A percentile compares a stretch with the other conserved stretches of the same genome.
Evolutionary conservation across 2,888 invertebrate species (phyloP).

Genomic region (Lepidochitona cinerea): DNA sequence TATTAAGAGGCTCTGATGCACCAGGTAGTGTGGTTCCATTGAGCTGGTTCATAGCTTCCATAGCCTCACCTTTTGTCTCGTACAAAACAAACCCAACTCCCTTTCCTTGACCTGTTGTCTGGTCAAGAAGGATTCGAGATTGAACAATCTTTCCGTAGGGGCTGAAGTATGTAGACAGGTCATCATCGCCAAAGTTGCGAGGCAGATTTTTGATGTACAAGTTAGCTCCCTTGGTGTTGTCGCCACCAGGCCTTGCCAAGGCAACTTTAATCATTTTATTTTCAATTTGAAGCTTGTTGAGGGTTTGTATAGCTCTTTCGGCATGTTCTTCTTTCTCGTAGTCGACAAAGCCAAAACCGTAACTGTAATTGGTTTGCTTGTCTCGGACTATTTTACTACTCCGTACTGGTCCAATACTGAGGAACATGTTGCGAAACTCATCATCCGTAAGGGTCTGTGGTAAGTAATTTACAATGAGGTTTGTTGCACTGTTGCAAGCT

Average conservation of each 20-base stretch:
- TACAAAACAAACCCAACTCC: constrained; percentile 90
- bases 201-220: constrained; percentile 94
- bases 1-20: constrained; percentile 85
- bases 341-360: constrained; percentile 96
- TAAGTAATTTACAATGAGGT: constrained; percentile 95
- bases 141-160: constrained; percentile 93
- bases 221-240: constrained; percentile 94
- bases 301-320: constrained; percentile 84
- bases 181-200: constrained; percentile 76
- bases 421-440: constrained; percentile 90
- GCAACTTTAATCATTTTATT: constrained; percentile 95
- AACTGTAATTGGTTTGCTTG: constrained; percentile 88
- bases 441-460: constrained; percentile 94
- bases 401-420: constrained; percentile 89
- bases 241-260: constrained; percentile 90
- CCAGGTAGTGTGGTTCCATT: constrained; percentile 87
- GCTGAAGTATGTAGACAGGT: constrained; percentile 87
- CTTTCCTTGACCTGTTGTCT: constrained; percentile 87
- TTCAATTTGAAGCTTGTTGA: constrained; percentile 90
- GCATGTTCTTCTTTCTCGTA: constrained; percentile 90
- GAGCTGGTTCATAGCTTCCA: constrained; percentile 87
- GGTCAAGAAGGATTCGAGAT: constrained; percentile 90
- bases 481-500: constrained; percentile 76
- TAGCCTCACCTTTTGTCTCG: constrained; percentile 90
- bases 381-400: constrained; percentile 82